Evolutionary conservation across 2,113 vertebrate species (phyloP).

Genomic region (Mobula hypostoma): DNA sequence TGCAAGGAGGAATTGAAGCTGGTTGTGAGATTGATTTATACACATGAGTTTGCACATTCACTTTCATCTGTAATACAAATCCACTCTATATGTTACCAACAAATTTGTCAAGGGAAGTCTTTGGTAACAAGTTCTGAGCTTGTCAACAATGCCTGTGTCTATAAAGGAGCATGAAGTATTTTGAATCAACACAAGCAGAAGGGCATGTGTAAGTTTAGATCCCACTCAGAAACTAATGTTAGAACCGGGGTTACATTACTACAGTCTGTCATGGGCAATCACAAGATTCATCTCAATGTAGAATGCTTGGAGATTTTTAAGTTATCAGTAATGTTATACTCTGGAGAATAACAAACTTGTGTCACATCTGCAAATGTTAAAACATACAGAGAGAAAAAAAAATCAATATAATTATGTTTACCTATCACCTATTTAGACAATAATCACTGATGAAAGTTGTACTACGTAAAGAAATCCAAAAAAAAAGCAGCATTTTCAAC

Average conservation of each 20-base stretch:
- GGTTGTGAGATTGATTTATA: background rate
- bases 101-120: no score
- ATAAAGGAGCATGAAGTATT: background rate
- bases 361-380: background rate
- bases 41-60: background rate
- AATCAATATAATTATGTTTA: no score
- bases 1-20: background rate
- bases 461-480: background rate
- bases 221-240: background rate
- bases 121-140: no score
- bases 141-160: no score
- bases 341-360: background rate
- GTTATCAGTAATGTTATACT: background rate
- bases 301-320: background rate
- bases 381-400: no score
- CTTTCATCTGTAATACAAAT: background rate
- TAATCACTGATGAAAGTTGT: background rate
- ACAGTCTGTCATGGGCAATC: background rate
- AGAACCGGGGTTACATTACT: background rate
- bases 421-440: background rate
- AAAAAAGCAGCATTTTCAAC: background rate
- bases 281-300: background rate
- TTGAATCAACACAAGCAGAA: background rate
- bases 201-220: background rate
- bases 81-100: no score